Conservation (phyloP, 1,140 invertebrate species). For the Venturia canescens region DNA sequence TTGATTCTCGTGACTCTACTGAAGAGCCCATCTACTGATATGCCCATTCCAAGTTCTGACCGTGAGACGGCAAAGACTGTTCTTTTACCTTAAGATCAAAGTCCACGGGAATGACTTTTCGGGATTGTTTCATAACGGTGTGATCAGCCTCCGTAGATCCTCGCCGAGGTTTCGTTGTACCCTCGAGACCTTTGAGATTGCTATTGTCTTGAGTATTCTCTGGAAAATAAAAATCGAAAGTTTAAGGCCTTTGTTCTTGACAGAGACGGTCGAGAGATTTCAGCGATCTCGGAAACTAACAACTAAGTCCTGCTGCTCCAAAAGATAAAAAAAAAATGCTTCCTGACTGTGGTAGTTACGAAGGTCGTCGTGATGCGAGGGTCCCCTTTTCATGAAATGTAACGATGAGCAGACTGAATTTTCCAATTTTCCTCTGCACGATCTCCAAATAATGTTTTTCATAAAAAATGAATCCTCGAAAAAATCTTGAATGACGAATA, state of each 20-base stretch:
- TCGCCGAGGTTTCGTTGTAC: constrained; percentile 60
- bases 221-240: constrained; percentile 23
- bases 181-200: constrained; percentile 31
- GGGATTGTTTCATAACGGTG: constrained; percentile 55
- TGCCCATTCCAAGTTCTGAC: too few relatives aligned
- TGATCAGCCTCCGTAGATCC: constrained; percentile 55
- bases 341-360: too few relatives aligned
- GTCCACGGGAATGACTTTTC: constrained; percentile 72
- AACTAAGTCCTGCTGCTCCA: constrained; percentile 8
- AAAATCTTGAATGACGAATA: too few relatives aligned
- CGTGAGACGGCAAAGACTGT: too few relatives aligned
- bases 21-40: too few relatives aligned
- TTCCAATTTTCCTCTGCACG: too few relatives aligned
- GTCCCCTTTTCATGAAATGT: too few relatives aligned
- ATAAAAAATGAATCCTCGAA: too few relatives aligned
- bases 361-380: too few relatives aligned
- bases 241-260: not conserved
- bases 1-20: too few relatives aligned
- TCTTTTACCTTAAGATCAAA: constrained; percentile 69
- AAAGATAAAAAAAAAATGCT: not conserved
- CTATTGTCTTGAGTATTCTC: constrained; percentile 22
- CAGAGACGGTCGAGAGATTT: not conserved
- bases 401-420: too few relatives aligned
- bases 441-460: too few relatives aligned
- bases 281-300: not conserved